These are phyloP conservation scores for Promerops cafer DNA, from an alignment of 2,113 vertebrate genomes.

Conservation along the genomic window DNA sequence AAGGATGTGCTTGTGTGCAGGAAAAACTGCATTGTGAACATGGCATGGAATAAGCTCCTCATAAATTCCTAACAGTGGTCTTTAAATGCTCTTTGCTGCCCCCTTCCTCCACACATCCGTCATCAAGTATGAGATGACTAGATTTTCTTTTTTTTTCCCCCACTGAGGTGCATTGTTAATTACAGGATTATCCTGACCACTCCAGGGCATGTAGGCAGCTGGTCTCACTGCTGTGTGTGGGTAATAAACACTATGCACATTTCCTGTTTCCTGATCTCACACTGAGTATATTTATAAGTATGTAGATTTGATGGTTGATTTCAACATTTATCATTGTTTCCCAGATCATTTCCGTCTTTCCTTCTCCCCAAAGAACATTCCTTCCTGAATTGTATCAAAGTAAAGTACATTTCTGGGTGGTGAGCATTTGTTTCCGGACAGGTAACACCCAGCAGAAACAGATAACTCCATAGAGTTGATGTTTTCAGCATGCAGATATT, in stretches of 20 bases:
- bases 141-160: background rate
- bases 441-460: slow-evolving; percentile 35
- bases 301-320: background rate
- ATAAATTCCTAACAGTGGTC: background rate
- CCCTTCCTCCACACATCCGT: background rate
- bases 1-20: background rate
- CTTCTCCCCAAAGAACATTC: background rate
- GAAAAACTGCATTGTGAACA: background rate
- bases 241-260: slow-evolving; percentile 23
- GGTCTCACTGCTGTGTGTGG: background rate
- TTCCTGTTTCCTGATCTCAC: slow-evolving; percentile 55
- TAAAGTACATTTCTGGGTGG: slow-evolving; percentile 22
- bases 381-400: slow-evolving; percentile 37
- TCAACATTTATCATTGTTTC: slow-evolving; percentile 42
- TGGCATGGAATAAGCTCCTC: background rate
- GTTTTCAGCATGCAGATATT: background rate
- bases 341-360: slow-evolving; percentile 12
- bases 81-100: background rate
- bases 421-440: slow-evolving; percentile 17
- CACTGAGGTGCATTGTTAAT: background rate
- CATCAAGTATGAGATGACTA: background rate
- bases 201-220: background rate
- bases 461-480: background rate
- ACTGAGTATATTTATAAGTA: slow-evolving; percentile 7
- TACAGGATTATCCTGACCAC: background rate